Base-by-base conservation (phyloP, 2,797 vertebrate species). In the Argentina silus region DNA sequence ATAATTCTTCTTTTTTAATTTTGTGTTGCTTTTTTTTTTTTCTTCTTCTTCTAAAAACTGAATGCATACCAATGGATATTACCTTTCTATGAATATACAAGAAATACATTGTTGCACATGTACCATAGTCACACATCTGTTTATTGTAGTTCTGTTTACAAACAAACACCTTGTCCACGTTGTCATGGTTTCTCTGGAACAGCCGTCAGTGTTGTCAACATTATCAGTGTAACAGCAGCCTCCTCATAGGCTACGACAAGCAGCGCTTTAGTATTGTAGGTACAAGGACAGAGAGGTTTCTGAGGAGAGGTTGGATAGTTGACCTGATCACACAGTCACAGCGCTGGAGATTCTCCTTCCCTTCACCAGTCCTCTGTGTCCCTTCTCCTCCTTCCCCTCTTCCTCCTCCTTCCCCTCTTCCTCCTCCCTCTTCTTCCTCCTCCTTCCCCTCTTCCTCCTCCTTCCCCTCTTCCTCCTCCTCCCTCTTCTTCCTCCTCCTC, bases 211-310 rank as follows among this genome's bases (percentile, higher is more conserved):
- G 87, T 89, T 71, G 86, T 91, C 56, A 79, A 82, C 78, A 76
- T 85, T 59, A 75, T 80, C 79, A 36, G 81, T 88, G 88, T 87
- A 75, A 17, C 64, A 74, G 83, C 86, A 87, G 85, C 7, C 19
- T 80, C 48, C 42, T n/a, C n/a, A n/a, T 59, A 77, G 86, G 89
- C 87, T 36, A 81, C 12, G 87, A 88, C 83, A 82, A 89, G 93
- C 88, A 91, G 93, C 93, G 93, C 93, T 94, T 94, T 93, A 94
- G 88, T 45, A 85, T 78, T 64, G 85, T 87, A 83, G 65, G 83
- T 78, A 43, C 60, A 50, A 66, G 47, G 77, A 80, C 55, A 61
- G 84, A 78, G 77, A 51, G 50, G 9, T 17, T 43, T 4, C 68
- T 62, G 78, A 73, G 70, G 71, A 76, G 83, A 72, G 76, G 82